Base-by-base conservation (phyloP, 2,888 invertebrate species). In the Lithodes maja region DNA sequence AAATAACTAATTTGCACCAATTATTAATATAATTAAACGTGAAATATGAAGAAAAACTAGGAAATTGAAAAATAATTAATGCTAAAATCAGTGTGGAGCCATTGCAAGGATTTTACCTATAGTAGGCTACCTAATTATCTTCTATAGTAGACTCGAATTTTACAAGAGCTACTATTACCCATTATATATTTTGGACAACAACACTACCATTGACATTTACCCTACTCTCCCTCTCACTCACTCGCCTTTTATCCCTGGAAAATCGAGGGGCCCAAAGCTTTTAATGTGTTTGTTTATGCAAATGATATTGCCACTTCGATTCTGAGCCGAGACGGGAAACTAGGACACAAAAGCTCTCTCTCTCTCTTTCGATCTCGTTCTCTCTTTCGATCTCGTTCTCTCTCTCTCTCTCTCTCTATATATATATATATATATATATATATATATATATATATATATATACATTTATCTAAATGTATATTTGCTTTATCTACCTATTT, bases 301-400 rank as follows among this genome's bases (percentile, higher is more conserved):
- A 71, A 71, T 71, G 71, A 71, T 71, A 71, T 71, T 71, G 71
- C 71, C 71, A 71, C 71, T 71, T 71, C 71, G 71, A 71, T 71
- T 71, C 71, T 7, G 71, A 61, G 61, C 3, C 15, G 17, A 71
- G 71, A n/a, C 61, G 71, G 3, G 71, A n/a, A n/a, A 9, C 15
- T 15, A n/a, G 15, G n/a, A 71, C 15, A n/a, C 71, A 7, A 3
- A 15, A 7, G 5, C 33, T 74, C 74, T 78, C 52, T 52, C 52
- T 52, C 78, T 78, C 52, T 17, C 52, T 52, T 52, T 78, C 78
- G 5, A 33, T 61, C 33, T 74, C 74, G 5, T n/a, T 74, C 74
- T 78, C 52, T 52, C 52, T 52, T 52, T 78, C 52, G 3, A n/a
- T 52, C 78, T 78, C 78, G 5, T 12, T 61, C 52, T 17, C 33